Evolutionary conservation across 2,113 vertebrate species (phyloP), one percentile per base, ranked within the genome.

Genomic region (Elgaria multicarinata): DNA sequence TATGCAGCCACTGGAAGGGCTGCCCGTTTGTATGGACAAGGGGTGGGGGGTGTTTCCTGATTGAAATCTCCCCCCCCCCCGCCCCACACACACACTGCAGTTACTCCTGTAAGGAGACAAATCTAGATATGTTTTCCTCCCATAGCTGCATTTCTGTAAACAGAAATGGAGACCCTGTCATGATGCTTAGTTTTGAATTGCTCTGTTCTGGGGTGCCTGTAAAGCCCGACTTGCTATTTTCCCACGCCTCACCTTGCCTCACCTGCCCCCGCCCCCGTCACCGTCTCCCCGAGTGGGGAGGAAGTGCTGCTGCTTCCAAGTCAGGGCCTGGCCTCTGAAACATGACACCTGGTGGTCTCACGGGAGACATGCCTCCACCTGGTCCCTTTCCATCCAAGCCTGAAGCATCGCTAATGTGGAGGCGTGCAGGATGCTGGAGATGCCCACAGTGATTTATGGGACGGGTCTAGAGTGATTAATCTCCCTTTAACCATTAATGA

Each of bases 401-500:
- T 88, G 87, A 90, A 94, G 89, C 69, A 46, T 3, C 26, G 24
- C 83, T 74, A 3, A 89, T 58, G 67, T 55, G 75, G 92, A 92
- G 90, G n/a, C 88, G 64, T 3, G 53, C 62, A 79, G 83, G 82
- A 9, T 83, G 82, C 88, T 86, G 86, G 85, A 75, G 64, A 42
- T 78, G 81, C 83, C 78, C 55, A 1, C 39, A 0, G 1, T 91
- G 92, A 90, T 95, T 92, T 93, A 90, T 93, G 93, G 92, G 85
- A 28, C 83, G 87, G 69, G 39, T 55, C 10, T 0, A 39, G 14
- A 67, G 77, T 84, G n/a, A 94, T 94, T 95, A 93, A 72, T 96
- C 92, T 94, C 86, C 93, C 72, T 94, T 90, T 87, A 93, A 89
- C 85, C 91, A 89, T 91, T 83, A 87, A 88, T 87, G 58, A 90